Evolutionary conservation across 2,888 invertebrate species (phyloP), one percentile per base, ranked within the genome.

Genomic region (Pinctada fucata): DNA sequence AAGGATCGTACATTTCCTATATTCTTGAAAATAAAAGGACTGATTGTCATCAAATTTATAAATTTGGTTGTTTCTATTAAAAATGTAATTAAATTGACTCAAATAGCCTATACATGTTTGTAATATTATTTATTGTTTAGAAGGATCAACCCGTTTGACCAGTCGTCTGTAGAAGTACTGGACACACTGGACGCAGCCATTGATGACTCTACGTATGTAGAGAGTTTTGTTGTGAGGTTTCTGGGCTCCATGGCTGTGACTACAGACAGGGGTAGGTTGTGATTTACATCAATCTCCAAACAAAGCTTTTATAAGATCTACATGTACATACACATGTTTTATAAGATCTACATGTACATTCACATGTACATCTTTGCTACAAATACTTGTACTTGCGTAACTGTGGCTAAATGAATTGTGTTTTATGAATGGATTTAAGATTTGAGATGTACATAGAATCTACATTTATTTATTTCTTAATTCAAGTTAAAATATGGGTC

Each of bases 191-290:
- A 88, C 75, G 82, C 87, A 51, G 85, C 87, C 13, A 87, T 85
- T 73, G 89, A 90, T 48, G 87, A 86, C 74, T 85, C 89, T 69
- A 89, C 89, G 45, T 91, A 89, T 83, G 86, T 88, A 47, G 89
- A 92, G 82, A 90, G 90, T 65, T 93, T 91, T 84, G 87, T 88
- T 63, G 93, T 93, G 0, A 86, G 93, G 47, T 93, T 93, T 84
- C 86, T 93, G 5, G 93, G 93, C 45, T 93, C 93, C 6, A 93
- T 93, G 93, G 92, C 93, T 80, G 93, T 93, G 13, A 89, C 89
- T 72, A 83, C 86, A 49, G 92, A 92, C 82, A 84, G 91, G 88
- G 92, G 92, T 91, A 78, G 67, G 72, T 10, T 8, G 13, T 8
- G 4, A 2, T 13, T 16, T 48, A n/a, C 10, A 49, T 31, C 31